Percentiles rank a stretch among this genome's conserved stretches.
These are phyloP conservation scores for Heliconius eleuchia DNA, from an alignment of 1,140 invertebrate species.

Conservation along the genomic window DNA sequence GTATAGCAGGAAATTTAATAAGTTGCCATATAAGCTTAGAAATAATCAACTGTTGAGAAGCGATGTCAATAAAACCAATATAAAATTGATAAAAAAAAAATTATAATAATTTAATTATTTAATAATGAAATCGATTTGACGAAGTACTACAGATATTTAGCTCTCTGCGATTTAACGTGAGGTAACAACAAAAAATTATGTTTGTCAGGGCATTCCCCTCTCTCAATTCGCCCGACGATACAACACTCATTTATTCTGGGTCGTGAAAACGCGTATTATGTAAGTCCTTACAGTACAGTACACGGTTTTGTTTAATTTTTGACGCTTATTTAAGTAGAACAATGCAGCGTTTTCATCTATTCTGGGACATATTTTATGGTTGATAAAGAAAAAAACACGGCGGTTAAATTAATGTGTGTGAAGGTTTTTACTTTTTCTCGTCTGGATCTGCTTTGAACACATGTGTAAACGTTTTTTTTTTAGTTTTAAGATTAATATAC, in stretches of 20 bases:
- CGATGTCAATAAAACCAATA: too few species aligned
- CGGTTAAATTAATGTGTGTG: neutral
- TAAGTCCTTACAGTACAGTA: slow-evolving; percentile 20
- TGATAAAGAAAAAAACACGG: slow-evolving; percentile 4
- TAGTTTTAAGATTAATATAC: neutral
- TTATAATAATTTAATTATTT: neutral
- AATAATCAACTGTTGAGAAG: too few species aligned
- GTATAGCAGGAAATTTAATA: too few species aligned
- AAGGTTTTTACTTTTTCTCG: neutral
- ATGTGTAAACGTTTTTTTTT: too few species aligned
- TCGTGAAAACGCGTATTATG: slow-evolving; percentile 28
- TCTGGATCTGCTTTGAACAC: too few species aligned
- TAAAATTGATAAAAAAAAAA: too few species aligned
- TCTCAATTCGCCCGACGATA: slow-evolving; percentile 30
- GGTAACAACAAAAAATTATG: slow-evolving; percentile 38
- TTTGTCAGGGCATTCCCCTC: slow-evolving; percentile 55
- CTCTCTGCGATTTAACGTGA: neutral
- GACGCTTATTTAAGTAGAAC: slow-evolving; percentile 9
- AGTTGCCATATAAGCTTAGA: too few species aligned
- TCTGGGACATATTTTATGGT: slow-evolving; percentile 3
- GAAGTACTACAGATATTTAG: neutral
- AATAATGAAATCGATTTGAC: neutral
- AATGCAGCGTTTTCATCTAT: slow-evolving; percentile 6
- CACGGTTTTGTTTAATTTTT: slow-evolving; percentile 14
- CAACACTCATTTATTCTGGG: slow-evolving; percentile 35